Evolutionary conservation across 1,140 invertebrate species (phyloP).

Genomic region (Hesperophylax magnus): DNA sequence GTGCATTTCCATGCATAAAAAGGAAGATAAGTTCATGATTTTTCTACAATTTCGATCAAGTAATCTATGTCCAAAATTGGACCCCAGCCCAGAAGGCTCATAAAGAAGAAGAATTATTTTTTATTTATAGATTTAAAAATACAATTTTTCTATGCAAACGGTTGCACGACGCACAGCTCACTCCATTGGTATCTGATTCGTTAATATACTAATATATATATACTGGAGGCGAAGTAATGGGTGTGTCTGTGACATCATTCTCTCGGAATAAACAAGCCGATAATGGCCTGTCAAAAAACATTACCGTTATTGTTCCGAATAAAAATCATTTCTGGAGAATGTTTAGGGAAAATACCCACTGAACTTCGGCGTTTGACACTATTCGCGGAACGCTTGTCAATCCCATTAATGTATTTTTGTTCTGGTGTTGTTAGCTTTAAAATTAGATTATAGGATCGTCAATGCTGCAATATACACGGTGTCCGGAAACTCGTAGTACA

Average conservation of each 20-base stretch:
- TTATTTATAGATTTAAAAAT: background rate
- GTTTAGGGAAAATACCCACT: background rate
- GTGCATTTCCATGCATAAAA: too few species aligned
- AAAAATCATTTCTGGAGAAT: conserved; percentile 27
- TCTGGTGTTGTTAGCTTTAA: too few species aligned
- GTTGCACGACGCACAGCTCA: background rate
- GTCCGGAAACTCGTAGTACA: too few species aligned
- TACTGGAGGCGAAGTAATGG: conserved; percentile 5
- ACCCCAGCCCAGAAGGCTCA: too few species aligned
- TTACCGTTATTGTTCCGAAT: conserved; percentile 31
- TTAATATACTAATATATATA: conserved; percentile 1
- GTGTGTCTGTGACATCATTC: conserved; percentile 32
- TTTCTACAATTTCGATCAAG: too few species aligned
- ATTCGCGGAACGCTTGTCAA: background rate
- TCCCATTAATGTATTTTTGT: background rate
- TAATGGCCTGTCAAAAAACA: conserved; percentile 32
- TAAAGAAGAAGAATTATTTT: too few species aligned
- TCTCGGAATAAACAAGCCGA: conserved; percentile 22
- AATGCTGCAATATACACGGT: too few species aligned
- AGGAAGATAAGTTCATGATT: too few species aligned
- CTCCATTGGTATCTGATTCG: background rate
- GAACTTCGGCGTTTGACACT: conserved; percentile 2
- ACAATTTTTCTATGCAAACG: background rate
- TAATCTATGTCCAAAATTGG: too few species aligned
- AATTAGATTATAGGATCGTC: too few species aligned